Evolutionary conservation across 1,140 invertebrate genomes (phyloP), one percentile per base, ranked within the genome.

Genomic region (Ephestia elutella): DNA sequence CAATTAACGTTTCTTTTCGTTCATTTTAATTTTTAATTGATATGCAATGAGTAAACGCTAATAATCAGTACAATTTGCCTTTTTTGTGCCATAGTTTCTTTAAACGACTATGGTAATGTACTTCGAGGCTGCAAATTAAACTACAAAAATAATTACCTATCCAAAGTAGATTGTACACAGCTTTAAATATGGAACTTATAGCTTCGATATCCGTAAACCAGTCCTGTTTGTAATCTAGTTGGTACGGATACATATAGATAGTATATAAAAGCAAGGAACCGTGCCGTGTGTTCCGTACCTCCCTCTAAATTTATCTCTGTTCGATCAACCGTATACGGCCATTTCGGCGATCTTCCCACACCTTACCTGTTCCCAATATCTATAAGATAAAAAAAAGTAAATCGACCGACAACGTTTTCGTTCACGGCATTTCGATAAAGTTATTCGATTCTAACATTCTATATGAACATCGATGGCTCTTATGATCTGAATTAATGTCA

Each of bases 401-500:
- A 75, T 70, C 70, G 59, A 67, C 64, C 72, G 63, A 75, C 64
- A 75, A 73, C 68, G 70, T 62, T 78, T 78, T 80, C 69, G 70
- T 80, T 83, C 72, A 76, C 67, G 73, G 73, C 68, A 75, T 62
- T 49, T 53, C 65, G 59, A 85, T 88, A 81, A 84, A 86, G 82
- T 80, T 83, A 86, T 88, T 79, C 70, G 74, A 77, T 78, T 78
- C 76, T 80, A 81, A 85, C 75, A 63, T 84, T 72, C 72, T 78
- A 81, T 82, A 82, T 80, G 78, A 77, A 80, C 73, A 82, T 83
- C 78, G 72, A 86, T 80, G 65, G 75, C 71, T 81, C 77, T 86
- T 86, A 86, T 75, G 77, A 78, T 78, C 77, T 77, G 77, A 80
- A 80, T 88, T 88, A 88, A 86, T 86, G 83, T 86, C 85, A 86